Base-by-base conservation (phyloP, 2,113 vertebrate species). In the Dicaeum eximium region DNA sequence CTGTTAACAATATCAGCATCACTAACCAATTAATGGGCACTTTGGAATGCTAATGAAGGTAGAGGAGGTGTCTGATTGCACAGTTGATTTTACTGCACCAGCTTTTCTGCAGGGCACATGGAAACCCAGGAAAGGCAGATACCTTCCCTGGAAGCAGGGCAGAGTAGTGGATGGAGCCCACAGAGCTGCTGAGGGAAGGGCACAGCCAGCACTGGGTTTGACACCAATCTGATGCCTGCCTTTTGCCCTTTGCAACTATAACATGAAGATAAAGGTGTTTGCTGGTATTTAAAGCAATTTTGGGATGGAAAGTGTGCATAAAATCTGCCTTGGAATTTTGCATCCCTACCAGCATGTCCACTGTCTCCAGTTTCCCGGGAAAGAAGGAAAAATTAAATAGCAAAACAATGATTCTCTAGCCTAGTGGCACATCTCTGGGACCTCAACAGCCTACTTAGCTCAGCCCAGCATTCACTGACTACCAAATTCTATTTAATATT, bases 81-180 rank as follows among this genome's bases (percentile, higher is more conserved):
- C 28, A n/a, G 11, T 16, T 60, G 37, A 38, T 69, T 90, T 90
- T 82, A 53, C 19, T 38, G 42, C 24, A 54, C 1, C 38, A 65
- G 30, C 23, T n/a, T 69, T 72, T 44, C 61, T 60, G 13, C n/a
- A 56, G 22, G 25, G 16, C 38, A 47, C 62, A 37, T 13, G 9
- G 58, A 77, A 54, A 33, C 10, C 24, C 14, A 53, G 56, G 69
- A 6, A 87, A 81, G 24, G 38, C 9, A 44, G 22, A n/a, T 6
- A 35, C 2, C 25, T 24, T 45, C 38, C 0, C 0, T 11, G 10
- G 47, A 18, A 66, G 54, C 2, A 4, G 19, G 33, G 31, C 37
- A 79, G 37, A 33, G 4, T 21, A 61, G 28, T 4, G 37, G 17
- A 48, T 22, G 21, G 18, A 88, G 15, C 9, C 13, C 20, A 7